phyloP scores from a whole-genome alignment of 2,888 invertebrate genomes.

The Sarcophaga variegata region DNA sequence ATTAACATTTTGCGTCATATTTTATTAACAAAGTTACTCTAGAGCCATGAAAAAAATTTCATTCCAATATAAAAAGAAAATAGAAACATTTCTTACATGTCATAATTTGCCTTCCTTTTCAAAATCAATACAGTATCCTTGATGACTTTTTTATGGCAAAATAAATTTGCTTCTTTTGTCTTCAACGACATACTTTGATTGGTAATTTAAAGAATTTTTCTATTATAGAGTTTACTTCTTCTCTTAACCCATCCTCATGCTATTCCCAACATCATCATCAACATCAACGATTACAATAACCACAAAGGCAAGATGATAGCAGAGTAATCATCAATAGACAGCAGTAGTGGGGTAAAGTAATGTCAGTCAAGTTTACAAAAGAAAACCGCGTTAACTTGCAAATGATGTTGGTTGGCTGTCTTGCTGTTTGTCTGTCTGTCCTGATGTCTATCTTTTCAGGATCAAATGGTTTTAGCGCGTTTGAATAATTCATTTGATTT shows the following conservation, averaged over 20 bases:
- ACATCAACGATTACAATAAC: slow-evolving; percentile 13
- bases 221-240: slow-evolving; percentile 30
- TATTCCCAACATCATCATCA: not conserved
- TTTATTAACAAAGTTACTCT: too few relatives aligned
- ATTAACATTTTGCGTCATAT: too few relatives aligned
- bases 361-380: slow-evolving; percentile 7
- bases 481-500: slow-evolving; percentile 68
- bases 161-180: not conserved
- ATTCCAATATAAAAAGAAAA: too few relatives aligned
- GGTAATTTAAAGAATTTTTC: slow-evolving; percentile 37
- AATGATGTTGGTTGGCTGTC: slow-evolving; percentile 39
- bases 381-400: slow-evolving; percentile 52
- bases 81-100: not conserved
- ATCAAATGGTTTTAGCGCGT: slow-evolving; percentile 51
- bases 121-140: slow-evolving; percentile 23
- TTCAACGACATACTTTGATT: slow-evolving; percentile 46
- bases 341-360: too few relatives aligned
- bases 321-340: too few relatives aligned
- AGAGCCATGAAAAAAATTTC: too few relatives aligned
- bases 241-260: not conserved
- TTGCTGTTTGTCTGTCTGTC: not conserved
- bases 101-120: slow-evolving; percentile 6
- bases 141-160: not conserved
- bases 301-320: too few relatives aligned
- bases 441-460: slow-evolving; percentile 4